Base-by-base conservation (phyloP, 2,888 invertebrate species). In the Petrophora chlorosata region DNA sequence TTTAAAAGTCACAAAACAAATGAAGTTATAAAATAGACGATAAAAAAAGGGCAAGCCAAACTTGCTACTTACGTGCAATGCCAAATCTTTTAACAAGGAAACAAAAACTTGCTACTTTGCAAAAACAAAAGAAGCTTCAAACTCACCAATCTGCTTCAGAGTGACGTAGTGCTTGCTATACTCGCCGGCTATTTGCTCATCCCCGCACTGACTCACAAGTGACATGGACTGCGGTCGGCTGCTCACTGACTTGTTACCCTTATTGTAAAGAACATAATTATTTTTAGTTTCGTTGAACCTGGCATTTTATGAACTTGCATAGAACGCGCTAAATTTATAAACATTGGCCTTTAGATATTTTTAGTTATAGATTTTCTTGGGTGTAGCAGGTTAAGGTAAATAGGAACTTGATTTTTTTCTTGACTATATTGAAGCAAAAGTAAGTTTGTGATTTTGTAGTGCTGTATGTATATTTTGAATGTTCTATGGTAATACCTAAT, bases 101-200 rank as follows among this genome's bases (percentile, higher is more conserved):
- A 2, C 1, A 19, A 19, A 19, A 2, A n/a, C n/a, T n/a, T 19
- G 19, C 19, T 19, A 5, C 5, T 4, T 7, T 19, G 5, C 19
- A 2, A 19, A 19, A 19, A 7, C 1, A 19, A 1, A 19, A 15
- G 12, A 22, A 32, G 10, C 4, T 14, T 39, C 8, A 5, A 23
- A 8, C 73, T 78, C 69, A 73, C 94, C 94, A 23, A 95, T 94
- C 62, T 94, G 93, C 57, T 93, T 92, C 8, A 94, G 79, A 0
- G 93, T 94, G 41, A 92, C 91, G 54, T 92, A 91, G 47, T 91
- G 80, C 51, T 91, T 91, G 62, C 80, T 88, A 71, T 92, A 94
- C 8, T 92, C 92, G 0, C 92, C 92, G 1, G 85, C 76, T 0
- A 88, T 75, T 51, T 92, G 91, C 23, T 92, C 92, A 34, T 92